Conservation (phyloP, 2,113 vertebrate species). For the Carettochelys insculpta region DNA sequence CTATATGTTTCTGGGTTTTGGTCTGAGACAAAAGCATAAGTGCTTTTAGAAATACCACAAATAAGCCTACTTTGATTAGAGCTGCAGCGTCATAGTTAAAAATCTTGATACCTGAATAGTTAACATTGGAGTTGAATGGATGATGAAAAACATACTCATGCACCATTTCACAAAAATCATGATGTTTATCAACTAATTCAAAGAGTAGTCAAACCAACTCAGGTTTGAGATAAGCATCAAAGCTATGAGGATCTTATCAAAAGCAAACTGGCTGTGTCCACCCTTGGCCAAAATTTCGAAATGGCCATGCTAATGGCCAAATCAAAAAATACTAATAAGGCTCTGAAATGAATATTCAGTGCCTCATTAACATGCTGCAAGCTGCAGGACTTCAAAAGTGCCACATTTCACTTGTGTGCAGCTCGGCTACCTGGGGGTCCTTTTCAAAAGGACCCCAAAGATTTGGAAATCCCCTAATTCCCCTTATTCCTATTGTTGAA, state of each 20-base stretch:
- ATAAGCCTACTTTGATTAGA: not conserved
- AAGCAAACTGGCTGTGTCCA: not conserved
- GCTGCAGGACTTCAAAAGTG: too few species aligned
- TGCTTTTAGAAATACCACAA: not conserved
- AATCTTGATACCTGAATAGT: not conserved
- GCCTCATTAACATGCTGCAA: too few species aligned
- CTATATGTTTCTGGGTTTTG: not conserved
- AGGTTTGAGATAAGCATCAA: not conserved
- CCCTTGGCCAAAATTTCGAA: too few species aligned
- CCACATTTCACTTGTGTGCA: too few species aligned
- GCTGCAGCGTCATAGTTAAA: not conserved
- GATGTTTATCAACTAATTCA: not conserved
- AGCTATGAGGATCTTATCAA: not conserved
- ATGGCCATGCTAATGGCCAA: too few species aligned
- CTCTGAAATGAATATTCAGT: too few species aligned
- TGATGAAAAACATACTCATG: not conserved
- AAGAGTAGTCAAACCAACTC: not conserved
- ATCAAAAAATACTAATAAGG: too few species aligned
- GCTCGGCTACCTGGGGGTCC: too few species aligned
- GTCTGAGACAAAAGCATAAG: not conserved
- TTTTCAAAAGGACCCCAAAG: too few species aligned
- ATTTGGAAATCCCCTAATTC: too few species aligned
- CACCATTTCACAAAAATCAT: not conserved
- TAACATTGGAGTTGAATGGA: not conserved
- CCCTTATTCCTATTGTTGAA: too few species aligned